Base-by-base conservation (phyloP, 2,888 invertebrate species). In the Cheilosia vernalis region DNA sequence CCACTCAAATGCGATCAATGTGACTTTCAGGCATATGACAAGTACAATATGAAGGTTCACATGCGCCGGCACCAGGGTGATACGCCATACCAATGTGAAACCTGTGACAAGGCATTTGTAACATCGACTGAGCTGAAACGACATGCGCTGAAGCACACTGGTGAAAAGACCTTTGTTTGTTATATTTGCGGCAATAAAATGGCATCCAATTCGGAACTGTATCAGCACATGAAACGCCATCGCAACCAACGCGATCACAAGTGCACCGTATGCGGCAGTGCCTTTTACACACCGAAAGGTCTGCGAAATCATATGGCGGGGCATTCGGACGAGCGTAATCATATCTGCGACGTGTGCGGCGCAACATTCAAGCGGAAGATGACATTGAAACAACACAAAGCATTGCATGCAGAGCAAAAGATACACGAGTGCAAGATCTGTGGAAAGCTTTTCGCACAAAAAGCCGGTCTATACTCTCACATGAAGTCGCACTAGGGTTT, bases 61-160 rank as follows among this genome's bases (percentile, higher is more conserved):
- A 83, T 83, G 83, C 72, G 72, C 2, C 83, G 83, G 0, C 83
- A 83, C n/a, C 73, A 83, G 30, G 73, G 78, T 1, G 73, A 78
- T 15, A 67, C 51, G 42, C 55, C 78, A 9, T 83, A 63, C 21
- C 40, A 40, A 4, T 83, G 83, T 51, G 61, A 67, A n/a, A 64
- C 73, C 13, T 83, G 83, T 5, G 67, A 69, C 9, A 83, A 78
- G 21, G 63, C 67, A 9, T 83, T 78, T 15, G 83, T 83, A 13
- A 83, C 83, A 1, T 73, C 83, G 0, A 69, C 61, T 1, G 83
- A 83, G 21, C 67, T 83, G 24, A 83, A 73, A 40, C 61, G 78
- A 9, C 83, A 83, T 27, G 15, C 63, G 15, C 56, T 66, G 19
- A 67, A 63, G 51, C 83, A 83, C 42, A 78, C 78, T 1, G 83